phyloP scores from a whole-genome alignment of 1,140 invertebrate genomes.

The Pseudomyrmex cubaensis region DNA sequence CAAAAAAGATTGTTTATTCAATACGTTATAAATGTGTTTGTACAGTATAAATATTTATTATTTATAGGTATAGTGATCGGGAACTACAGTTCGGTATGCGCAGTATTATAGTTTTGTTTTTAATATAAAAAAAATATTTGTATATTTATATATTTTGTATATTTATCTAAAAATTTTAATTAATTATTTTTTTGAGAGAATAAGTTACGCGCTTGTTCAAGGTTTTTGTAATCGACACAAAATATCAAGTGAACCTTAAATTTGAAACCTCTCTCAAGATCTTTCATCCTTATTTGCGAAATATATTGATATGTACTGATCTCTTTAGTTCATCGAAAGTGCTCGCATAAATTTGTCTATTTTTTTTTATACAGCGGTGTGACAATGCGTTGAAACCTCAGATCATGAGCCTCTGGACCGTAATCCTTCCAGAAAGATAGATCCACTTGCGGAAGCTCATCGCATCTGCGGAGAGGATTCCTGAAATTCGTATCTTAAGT shows the following conservation, averaged over 20 bases:
- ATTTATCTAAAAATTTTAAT: too few species aligned
- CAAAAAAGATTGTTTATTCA: background rate
- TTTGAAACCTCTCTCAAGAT: too few species aligned
- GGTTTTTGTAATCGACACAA: too few species aligned
- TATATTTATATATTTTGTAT: too few species aligned
- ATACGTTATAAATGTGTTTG: background rate
- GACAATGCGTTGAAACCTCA: background rate
- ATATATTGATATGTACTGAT: background rate
- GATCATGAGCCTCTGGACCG: conserved; percentile 1
- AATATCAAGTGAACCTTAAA: too few species aligned
- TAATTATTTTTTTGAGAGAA: too few species aligned
- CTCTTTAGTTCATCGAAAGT: background rate
- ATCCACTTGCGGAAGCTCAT: conserved; percentile 88
- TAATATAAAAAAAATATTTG: too few species aligned
- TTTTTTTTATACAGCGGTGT: background rate
- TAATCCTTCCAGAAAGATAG: conserved; percentile 88
- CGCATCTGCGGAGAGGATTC: conserved; percentile 89
- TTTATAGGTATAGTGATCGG: background rate
- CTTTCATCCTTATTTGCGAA: background rate
- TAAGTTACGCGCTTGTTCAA: too few species aligned
- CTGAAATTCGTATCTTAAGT: conserved; percentile 82
- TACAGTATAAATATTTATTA: background rate
- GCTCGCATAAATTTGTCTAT: background rate
- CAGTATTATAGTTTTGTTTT: too few species aligned
- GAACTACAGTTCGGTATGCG: background rate